A percentile compares a stretch with the other conserved stretches of the same genome.
Conservation (phyloP, 2,797 vertebrate genomes). For the Platyrinchus mystaceus region DNA sequence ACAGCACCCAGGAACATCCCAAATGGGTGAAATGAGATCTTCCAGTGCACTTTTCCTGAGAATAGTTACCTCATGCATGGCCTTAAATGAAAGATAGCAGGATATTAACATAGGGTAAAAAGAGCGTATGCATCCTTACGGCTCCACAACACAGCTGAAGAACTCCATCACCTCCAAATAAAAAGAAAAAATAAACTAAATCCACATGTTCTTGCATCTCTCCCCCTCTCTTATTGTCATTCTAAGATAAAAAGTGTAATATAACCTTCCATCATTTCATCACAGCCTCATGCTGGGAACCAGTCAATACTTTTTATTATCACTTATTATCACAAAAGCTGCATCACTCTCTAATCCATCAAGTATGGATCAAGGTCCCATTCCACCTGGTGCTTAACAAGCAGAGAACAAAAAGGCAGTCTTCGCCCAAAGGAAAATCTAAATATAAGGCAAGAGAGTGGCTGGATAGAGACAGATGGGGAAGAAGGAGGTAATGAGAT, state of each 20-base stretch:
- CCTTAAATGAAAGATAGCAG: not conserved
- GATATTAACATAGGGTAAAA: not conserved
- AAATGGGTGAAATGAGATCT: not conserved
- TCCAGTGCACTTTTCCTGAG: not conserved
- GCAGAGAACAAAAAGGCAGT: not conserved
- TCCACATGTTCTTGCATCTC: not conserved
- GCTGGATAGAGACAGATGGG: not conserved
- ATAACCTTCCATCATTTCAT: conserved; percentile 1
- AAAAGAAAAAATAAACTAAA: not conserved
- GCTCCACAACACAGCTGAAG: not conserved
- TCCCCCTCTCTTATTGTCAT: not conserved
- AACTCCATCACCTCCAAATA: not conserved
- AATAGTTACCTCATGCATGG: not conserved
- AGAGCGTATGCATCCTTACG: not conserved
- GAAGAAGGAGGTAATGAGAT: not conserved
- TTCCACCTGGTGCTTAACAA: not conserved
- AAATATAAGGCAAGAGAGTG: not conserved
- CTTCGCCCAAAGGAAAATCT: not conserved
- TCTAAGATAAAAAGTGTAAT: not conserved
- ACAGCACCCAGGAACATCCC: not conserved
- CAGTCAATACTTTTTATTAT: conserved; percentile 49
- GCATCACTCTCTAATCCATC: not conserved
- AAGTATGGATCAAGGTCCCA: not conserved
- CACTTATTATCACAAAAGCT: conserved; percentile 34
- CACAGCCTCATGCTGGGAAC: not conserved